phyloP scores from a whole-genome alignment of 2,113 vertebrate species.

The Entomyzon cyanotis region DNA sequence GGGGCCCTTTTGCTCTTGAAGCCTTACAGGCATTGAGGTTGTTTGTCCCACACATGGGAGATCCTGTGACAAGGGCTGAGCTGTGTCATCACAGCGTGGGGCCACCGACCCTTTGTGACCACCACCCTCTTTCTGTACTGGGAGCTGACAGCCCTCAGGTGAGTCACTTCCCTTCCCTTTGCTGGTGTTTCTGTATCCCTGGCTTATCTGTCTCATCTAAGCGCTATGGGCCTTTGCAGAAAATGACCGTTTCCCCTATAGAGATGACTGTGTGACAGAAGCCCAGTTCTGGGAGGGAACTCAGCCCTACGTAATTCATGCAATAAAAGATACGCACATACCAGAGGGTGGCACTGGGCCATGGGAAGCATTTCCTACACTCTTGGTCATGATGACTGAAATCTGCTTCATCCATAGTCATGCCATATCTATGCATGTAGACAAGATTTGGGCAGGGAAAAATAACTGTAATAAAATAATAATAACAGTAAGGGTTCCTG shows the following conservation, averaged over 20 bases:
- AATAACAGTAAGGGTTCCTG: not conserved
- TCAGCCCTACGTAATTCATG: not conserved
- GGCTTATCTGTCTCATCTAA: not conserved
- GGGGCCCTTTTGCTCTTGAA: not conserved
- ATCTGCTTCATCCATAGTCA: not conserved
- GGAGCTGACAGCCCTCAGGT: not conserved
- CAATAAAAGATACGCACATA: not conserved
- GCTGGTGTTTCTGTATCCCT: not conserved
- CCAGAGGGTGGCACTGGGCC: not conserved
- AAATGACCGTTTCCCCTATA: not conserved
- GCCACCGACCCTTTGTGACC: not conserved
- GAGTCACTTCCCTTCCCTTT: constrained; percentile 30
- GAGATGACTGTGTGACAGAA: not conserved
- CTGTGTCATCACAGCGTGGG: not conserved
- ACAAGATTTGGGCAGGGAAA: not conserved
- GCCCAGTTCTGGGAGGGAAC: not conserved
- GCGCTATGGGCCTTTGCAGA: not conserved
- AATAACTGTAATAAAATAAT: not conserved
- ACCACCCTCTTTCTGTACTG: not conserved
- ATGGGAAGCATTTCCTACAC: constrained; percentile 20
- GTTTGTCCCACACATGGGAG: not conserved
- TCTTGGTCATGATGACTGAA: not conserved
- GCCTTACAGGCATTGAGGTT: not conserved
- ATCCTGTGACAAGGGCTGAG: not conserved
- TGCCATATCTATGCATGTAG: not conserved